Base-by-base conservation (phyloP, 2,113 vertebrate genomes). In the Anser cygnoides region DNA sequence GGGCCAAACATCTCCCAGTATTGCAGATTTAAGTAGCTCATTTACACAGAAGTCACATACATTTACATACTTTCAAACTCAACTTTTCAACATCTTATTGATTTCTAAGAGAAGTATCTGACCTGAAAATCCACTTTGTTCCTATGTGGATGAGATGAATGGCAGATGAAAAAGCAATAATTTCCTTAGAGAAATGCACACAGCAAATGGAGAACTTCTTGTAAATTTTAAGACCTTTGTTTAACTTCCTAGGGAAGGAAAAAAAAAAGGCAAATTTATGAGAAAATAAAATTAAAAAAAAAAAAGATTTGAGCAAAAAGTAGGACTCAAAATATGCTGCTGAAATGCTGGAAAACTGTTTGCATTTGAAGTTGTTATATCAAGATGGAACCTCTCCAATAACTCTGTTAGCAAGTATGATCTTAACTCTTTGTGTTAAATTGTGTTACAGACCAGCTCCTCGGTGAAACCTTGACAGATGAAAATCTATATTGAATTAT, bases 41-140 rank as follows among this genome's bases (percentile, higher is more conserved):
- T 87, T 88, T 67, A 71, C 58, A 87, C 1, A 2, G 37, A 54
- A 87, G 41, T 63, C 87, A 90, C 44, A 68, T 49, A 87, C 6
- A 3, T 29, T 21, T 31, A 37, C 31, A 46, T 16, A 49, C 93
- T 92, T 77, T 87, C 37, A 79, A 91, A 70, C 6, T 78, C 46
- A 78, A 61, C 75, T 96, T 94, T 90, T 81, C 44, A 78, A 57
- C 63, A 67, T 9, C 41, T 78, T 87, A 79, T 83, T 72, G 80
- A 95, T 95, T 86, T 81, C 29, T 78, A 84, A 96, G 66, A 86
- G 74, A 76, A 17, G 4, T 66, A 35, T 67, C 61, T 91, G 87
- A 93, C 65, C 61, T 93, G 59, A 57, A 91, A 95, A 94, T 93
- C 68, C 83, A 54, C 74, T 93, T 87, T 90, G 49, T 25, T 93